Evolutionary conservation across 2,888 invertebrate genomes (phyloP), one percentile per base, ranked within the genome.

Genomic region (Apodemia hepburni): DNA sequence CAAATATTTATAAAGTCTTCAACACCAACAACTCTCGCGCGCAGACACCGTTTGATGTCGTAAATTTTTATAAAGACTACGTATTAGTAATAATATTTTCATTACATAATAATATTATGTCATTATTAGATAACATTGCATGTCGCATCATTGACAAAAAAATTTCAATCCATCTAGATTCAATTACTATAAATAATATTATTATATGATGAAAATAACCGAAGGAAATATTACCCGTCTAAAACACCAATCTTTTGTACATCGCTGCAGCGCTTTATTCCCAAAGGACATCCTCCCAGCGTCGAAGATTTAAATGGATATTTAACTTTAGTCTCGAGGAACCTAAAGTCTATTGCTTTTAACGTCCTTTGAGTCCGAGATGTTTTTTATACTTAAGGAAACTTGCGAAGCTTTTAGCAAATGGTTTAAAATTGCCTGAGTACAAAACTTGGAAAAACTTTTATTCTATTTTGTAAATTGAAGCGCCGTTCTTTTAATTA

Each of bases 241-340:
- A 51, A 54, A 54, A 12, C 54, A 22, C 27, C 27, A 72, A 73
- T 75, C 75, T 75, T 77, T 75, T 77, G 75, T 78, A 78, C 73
- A 72, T 69, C 73, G 83, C 83, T 87, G 82, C 84, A 85, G 74
- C 81, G 86, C 85, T 84, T 75, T 69, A 72, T 75, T 79, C 85
- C 82, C 87, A 8, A 1, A 61, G 71, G 72, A 72, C 65, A 68
- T 67, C 69, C 71, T 69, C 69, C 72, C 75, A 76, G 81, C 83
- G 79, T 82, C 84, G 85, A 87, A 86, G 87, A 89, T 89, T 88
- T 90, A 90, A 90, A 90, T 88, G 87, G 89, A 89, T 90, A 90
- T 88, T 89, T 87, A 90, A 90, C 87, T 88, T 89, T 82, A 85
- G 85, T 87, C 87, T 88, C 85, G 81, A 82, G 83, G 79, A 85